Evolutionary conservation across 2,113 vertebrate species (phyloP), one percentile per base, ranked within the genome.

Genomic region (Pyxicephalus adspersus): DNA sequence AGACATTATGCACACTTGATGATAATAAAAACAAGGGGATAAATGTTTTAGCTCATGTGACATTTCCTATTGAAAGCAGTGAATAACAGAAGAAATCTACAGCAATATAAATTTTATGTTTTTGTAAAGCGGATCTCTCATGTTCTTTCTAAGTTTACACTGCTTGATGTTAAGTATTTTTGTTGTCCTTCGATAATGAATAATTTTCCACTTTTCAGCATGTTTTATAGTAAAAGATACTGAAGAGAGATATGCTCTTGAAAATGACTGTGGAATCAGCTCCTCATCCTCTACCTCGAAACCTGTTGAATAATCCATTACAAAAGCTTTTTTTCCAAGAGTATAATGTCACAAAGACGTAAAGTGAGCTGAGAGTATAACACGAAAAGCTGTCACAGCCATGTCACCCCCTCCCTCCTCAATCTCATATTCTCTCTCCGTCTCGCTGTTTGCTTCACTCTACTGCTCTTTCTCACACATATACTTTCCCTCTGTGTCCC

Each of bases 401-500:
- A 22, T 83, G 54, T 83, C 74, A 68, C 60, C 81, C 28, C 64
- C 64, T 34, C 72, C 81, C 74, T 75, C 73, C 74, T 65, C 63
- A 77, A 61, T 71, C 81, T 60, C 51, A 22, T 65, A 76, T 76
- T 60, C 50, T 57, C 64, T 72, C 66, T 71, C 71, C 54, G 23
- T 50, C 66, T 80, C 52, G 17, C 73, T 71, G 73, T 34, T 57
- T 77, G 73, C 55, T 74, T 70, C 73, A 76, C 73, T 66, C 73
- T 66, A 19, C 77, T 66, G 22, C 45, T 61, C 70, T 28, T 17
- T 54, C 81, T 77, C 74, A 25, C 38, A 61, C 74, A 70, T 64
- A 28, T 57, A 77, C 52, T 26, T 77, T 83, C 28, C 18, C 64
- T 66, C 84, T 87, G 83, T 86, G 83, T 80, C 86, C 86, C 86